Percentiles rank a stretch among this genome's conserved stretches.
Conservation (phyloP, 2,113 vertebrate species). For the Austrofundulus limnaeus region DNA sequence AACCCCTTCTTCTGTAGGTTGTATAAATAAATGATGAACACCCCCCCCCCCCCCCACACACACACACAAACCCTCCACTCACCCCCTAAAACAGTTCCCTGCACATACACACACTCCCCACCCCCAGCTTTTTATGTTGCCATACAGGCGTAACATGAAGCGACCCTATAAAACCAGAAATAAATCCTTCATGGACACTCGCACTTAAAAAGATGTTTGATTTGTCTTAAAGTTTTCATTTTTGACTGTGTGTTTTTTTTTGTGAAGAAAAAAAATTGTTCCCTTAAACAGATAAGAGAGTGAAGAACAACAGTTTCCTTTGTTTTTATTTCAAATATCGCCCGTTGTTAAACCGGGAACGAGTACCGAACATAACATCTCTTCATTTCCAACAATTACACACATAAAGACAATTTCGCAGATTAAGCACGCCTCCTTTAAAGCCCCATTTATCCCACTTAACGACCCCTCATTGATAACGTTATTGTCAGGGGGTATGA, state of each 20-base stretch:
- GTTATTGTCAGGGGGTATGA: constrained; percentile 50
- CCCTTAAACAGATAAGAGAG: too few species aligned
- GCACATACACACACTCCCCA: constrained; percentile 23
- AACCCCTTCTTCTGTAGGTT: constrained; percentile 72
- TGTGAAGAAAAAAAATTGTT: too few species aligned
- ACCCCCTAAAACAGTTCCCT: constrained; percentile 48
- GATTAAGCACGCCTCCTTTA: constrained; percentile 16
- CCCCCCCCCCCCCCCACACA: constrained; percentile 51
- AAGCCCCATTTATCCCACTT: constrained; percentile 54
- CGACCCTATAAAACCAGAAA: constrained; percentile 44
- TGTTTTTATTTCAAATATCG: constrained; percentile 11
- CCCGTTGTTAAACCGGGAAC: constrained; percentile 4
- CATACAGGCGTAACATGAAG: constrained; percentile 46
- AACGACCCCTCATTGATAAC: constrained; percentile 47
- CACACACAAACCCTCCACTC: constrained; percentile 43
- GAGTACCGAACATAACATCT: constrained; percentile 2
- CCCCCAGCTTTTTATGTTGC: constrained; percentile 63
- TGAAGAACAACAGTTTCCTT: background rate
- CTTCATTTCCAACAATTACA: constrained; percentile 20
- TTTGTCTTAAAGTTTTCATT: background rate
- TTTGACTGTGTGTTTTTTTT: background rate
- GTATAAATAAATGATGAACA: constrained; percentile 78
- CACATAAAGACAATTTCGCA: background rate
- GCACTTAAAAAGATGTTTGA: background rate
- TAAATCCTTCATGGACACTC: constrained; percentile 58